Evolutionary conservation across 1,140 invertebrate species (phyloP), one percentile per base, ranked within the genome.

Genomic region (Macrotrachela quadricornifera): DNA sequence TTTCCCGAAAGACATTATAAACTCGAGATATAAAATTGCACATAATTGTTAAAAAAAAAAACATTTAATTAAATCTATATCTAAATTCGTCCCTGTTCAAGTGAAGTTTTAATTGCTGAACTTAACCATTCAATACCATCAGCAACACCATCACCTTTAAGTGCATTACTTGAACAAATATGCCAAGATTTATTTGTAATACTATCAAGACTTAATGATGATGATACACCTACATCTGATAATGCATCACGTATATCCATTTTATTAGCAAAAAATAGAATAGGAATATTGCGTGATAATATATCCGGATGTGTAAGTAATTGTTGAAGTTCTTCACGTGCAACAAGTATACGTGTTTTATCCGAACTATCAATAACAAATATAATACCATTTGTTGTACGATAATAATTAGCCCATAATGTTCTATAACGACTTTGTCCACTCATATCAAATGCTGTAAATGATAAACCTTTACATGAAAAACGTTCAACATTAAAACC

Each of bases 211-310:
- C 56, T 57, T 10, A 69, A 13, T 78, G 79, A 41, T 88, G 73
- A 11, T 6, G 82, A 81, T 54, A 92, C 80, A 72, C 92, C 90
- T 0, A 86, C 79, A 51, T 81, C 82, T 15, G 84, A 82, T 21
- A 94, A 69, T 0, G 90, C 79, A 61, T 87, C 85, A 46, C 80
- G 77, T 47, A 81, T 71, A 69, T 97, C 91, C 75, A 85, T 85
- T 74, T 97, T 97, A 70, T 97, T 97, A n/a, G 88, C 88, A 67
- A 88, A 81, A 66, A 97, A 87, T 9, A 97, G 71, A 54, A 97
- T 79, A 0, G 92, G 92, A 53, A 92, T 72, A 55, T 78, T 75
- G 54, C 71, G 71, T 60, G 73, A 68, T 55, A 74, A 74, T 53
- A 95, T 76, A 59, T 92, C 84, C 1, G 83, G 81, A 75, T 96